Evolutionary conservation across 2,797 vertebrate genomes (phyloP).

Genomic region (Furcifer pardalis): DNA sequence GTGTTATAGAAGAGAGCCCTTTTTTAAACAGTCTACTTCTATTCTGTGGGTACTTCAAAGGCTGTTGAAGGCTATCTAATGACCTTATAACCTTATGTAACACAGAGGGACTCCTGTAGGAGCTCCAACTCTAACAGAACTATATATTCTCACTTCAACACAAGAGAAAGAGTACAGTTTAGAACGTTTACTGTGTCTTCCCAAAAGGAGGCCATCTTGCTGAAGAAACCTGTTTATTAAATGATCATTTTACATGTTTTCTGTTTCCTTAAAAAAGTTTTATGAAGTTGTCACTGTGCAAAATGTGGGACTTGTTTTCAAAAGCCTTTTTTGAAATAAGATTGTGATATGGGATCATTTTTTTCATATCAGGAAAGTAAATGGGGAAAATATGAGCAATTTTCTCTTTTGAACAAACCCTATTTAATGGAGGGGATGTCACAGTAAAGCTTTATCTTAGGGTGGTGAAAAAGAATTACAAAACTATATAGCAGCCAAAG

Average conservation of each 20-base stretch:
- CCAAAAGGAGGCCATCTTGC: slow-evolving; percentile 46
- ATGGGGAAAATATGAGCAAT: slow-evolving; percentile 82
- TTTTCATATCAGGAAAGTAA: slow-evolving; percentile 82
- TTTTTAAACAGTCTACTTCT: background rate
- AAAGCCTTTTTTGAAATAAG: slow-evolving; percentile 76
- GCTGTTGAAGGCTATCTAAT: background rate
- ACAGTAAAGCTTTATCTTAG: slow-evolving; percentile 70
- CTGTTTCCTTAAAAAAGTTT: slow-evolving; percentile 54
- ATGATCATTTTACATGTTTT: slow-evolving; percentile 51
- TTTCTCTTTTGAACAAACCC: slow-evolving; percentile 81
- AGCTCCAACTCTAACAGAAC: background rate
- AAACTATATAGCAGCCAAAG: slow-evolving; percentile 74
- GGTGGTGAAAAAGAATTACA: slow-evolving; percentile 70
- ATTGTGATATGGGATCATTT: slow-evolving; percentile 81
- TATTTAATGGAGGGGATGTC: slow-evolving; percentile 81
- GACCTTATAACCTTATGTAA: no score
- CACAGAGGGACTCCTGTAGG: background rate
- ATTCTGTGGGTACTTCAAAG: background rate
- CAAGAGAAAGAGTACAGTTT: slow-evolving; percentile 34
- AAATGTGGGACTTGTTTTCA: slow-evolving; percentile 69
- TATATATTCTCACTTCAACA: background rate
- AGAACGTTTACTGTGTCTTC: background rate
- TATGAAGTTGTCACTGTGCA: slow-evolving; percentile 71
- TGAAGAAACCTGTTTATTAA: slow-evolving; percentile 43
- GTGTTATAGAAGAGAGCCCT: background rate